Percentiles rank a stretch among this genome's conserved stretches.
Conservation (phyloP, 2,888 invertebrate species). For the Colletes collaris region DNA sequence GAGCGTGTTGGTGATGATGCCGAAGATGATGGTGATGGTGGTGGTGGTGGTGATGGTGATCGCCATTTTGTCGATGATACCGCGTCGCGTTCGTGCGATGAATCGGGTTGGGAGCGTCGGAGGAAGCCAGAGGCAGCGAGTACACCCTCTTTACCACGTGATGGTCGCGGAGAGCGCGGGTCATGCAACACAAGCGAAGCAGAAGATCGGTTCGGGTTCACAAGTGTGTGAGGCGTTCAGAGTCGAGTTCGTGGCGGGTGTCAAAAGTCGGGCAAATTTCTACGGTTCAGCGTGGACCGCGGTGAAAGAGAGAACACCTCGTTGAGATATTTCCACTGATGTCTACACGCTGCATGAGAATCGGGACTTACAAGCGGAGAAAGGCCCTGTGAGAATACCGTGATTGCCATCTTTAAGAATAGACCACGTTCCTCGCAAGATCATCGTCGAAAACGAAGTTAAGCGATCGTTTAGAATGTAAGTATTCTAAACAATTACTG, state of each 20-base stretch:
- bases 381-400: too few relatives aligned
- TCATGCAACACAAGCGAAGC: constrained; percentile 83
- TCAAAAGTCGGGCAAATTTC: neutral
- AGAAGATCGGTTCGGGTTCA: constrained; percentile 73
- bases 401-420: too few relatives aligned
- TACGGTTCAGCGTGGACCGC: too few relatives aligned
- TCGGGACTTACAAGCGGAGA: too few relatives aligned
- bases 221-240: constrained; percentile 32
- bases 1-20: constrained; percentile 74
- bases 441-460: too few relatives aligned
- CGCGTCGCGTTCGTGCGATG: constrained; percentile 80
- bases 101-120: constrained; percentile 78
- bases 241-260: constrained; percentile 7
- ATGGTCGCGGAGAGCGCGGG: constrained; percentile 75
- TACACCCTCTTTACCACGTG: constrained; percentile 82
- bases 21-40: constrained; percentile 71
- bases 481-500: too few relatives aligned
- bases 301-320: too few relatives aligned
- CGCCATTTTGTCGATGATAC: constrained; percentile 80
- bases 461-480: too few relatives aligned
- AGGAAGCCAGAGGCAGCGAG: constrained; percentile 83
- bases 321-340: too few relatives aligned
- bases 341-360: too few relatives aligned
- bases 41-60: constrained; percentile 74
- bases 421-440: too few relatives aligned